A percentile compares a stretch with the other conserved stretches of the same genome.
phyloP scores from a whole-genome alignment of 2,888 invertebrate genomes.

The Leucania comma region DNA sequence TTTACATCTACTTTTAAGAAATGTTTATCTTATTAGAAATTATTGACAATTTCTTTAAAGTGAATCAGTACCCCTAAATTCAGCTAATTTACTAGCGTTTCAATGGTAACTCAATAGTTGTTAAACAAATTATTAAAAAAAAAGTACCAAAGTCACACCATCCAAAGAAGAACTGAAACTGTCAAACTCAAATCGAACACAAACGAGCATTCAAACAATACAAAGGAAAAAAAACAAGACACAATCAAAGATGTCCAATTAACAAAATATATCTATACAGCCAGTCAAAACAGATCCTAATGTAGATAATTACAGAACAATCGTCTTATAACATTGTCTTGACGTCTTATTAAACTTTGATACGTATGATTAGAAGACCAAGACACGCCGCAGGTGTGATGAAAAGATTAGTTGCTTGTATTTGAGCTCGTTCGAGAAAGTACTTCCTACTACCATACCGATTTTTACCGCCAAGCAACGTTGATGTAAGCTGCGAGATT shows the following conservation, averaged over 20 bases:
- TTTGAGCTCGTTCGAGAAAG: not conserved
- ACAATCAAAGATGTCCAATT: constrained; percentile 61
- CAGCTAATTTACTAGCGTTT: too few relatives aligned
- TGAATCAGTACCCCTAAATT: too few relatives aligned
- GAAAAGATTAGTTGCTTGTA: not conserved
- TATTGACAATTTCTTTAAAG: not conserved
- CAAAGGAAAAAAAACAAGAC: constrained; percentile 43
- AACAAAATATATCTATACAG: constrained; percentile 46
- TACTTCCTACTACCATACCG: not conserved
- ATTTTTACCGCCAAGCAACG: not conserved
- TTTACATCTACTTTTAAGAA: not conserved
- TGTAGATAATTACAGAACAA: constrained; percentile 54
- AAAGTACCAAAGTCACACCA: not conserved
- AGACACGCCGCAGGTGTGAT: constrained; percentile 11
- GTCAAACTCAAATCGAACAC: not conserved
- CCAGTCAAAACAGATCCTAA: constrained; percentile 43
- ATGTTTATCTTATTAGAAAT: not conserved
- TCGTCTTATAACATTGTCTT: constrained; percentile 43
- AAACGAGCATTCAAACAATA: constrained; percentile 6
- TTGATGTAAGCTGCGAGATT: too few relatives aligned
- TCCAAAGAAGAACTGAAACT: not conserved
- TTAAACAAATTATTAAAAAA: not conserved
- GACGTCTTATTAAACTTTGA: constrained; percentile 65
- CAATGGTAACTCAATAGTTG: too few relatives aligned
- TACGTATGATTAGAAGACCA: constrained; percentile 29